phyloP scores from a whole-genome alignment of 1,140 invertebrate species.

The Brachionus asplanchnoidis region DNA sequence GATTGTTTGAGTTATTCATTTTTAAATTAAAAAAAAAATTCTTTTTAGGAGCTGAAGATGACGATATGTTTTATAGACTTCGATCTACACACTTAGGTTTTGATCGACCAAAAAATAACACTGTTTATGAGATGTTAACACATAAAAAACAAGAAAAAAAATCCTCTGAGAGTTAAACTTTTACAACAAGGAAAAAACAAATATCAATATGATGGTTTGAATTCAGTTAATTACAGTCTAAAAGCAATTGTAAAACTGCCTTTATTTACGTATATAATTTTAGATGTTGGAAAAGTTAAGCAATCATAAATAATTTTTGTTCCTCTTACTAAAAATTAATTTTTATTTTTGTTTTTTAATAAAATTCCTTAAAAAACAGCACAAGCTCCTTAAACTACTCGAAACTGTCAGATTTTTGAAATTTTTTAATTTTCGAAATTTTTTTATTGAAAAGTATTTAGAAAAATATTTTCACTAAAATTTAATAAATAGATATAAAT shows the following conservation, averaged over 20 bases:
- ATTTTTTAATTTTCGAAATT: too few species aligned
- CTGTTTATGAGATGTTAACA: not conserved
- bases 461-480: too few species aligned
- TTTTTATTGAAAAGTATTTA: too few species aligned
- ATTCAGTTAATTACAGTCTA: slow-evolving; percentile 57
- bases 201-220: slow-evolving; percentile 59
- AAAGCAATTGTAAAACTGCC: slow-evolving; percentile 48
- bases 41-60: not conserved
- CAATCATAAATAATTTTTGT: too few species aligned
- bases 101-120: not conserved
- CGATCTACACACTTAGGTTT: not conserved
- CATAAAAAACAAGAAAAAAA: not conserved
- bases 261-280: slow-evolving; percentile 58
- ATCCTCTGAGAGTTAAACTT: slow-evolving; percentile 48
- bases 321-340: too few species aligned
- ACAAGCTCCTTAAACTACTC: too few species aligned
- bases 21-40: not conserved
- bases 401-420: too few species aligned
- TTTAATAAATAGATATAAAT: too few species aligned
- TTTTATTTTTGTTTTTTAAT: too few species aligned
- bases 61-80: slow-evolving; percentile 10
- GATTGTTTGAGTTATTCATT: not conserved
- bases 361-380: too few species aligned
- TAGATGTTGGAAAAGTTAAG: slow-evolving; percentile 56
- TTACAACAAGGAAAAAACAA: slow-evolving; percentile 57